phyloP scores from a whole-genome alignment of 2,797 vertebrate genomes.

The Sebastes minor region DNA sequence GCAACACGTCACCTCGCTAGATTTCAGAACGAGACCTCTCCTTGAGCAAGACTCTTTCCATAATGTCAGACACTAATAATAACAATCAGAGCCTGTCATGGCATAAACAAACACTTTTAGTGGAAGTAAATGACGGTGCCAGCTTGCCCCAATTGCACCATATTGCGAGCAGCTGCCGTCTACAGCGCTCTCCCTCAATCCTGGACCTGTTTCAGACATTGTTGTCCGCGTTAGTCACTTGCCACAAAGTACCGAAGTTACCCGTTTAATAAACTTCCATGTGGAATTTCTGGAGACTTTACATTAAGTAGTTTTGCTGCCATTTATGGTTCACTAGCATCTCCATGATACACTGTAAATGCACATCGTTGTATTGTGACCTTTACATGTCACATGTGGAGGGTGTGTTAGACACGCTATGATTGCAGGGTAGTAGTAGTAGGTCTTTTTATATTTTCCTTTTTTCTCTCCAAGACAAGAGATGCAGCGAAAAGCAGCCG shows the following conservation, averaged over 20 bases:
- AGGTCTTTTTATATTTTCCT: not conserved
- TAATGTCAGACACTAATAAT: too few relatives aligned
- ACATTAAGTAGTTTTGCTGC: not conserved
- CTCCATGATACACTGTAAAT: not conserved
- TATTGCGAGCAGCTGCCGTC: too few relatives aligned
- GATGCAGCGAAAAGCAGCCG: not conserved
- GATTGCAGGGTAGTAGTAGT: not conserved
- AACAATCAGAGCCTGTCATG: too few relatives aligned
- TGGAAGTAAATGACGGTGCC: too few relatives aligned
- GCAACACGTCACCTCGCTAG: too few relatives aligned
- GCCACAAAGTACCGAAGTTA: too few relatives aligned
- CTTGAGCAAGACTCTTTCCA: too few relatives aligned
- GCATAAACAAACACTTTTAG: too few relatives aligned
- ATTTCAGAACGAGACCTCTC: too few relatives aligned
- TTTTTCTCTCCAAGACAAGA: not conserved
- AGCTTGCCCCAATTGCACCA: too few relatives aligned
- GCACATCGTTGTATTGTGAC: not conserved
- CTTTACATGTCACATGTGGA: not conserved
- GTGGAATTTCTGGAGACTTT: not conserved
- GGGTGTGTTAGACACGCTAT: not conserved
- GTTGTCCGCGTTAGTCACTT: fast-evolving
- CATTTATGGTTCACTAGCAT: not conserved
- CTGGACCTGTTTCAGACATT: too few relatives aligned
- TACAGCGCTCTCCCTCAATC: too few relatives aligned
- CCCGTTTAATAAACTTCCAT: not conserved